Evolutionary conservation across 2,888 invertebrate genomes (phyloP).

Genomic region (Cosmia trapezina): DNA sequence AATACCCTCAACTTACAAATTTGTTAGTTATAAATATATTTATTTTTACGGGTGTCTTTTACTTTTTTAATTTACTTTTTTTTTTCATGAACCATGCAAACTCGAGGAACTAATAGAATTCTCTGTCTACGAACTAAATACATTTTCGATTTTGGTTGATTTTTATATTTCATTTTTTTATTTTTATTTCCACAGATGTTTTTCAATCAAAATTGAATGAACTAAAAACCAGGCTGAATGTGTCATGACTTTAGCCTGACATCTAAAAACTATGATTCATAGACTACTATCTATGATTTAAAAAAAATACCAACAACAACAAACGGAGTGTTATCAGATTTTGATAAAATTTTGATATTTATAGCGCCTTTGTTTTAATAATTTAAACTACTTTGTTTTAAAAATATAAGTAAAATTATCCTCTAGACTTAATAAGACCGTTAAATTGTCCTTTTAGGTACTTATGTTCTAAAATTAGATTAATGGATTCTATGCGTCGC

Average conservation of each 20-base stretch:
- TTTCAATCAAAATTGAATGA: slow-evolving; percentile 31
- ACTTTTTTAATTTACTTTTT: too few species aligned
- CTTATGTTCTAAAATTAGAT: slow-evolving; percentile 63
- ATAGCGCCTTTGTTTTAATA: slow-evolving; percentile 8
- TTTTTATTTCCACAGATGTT: neutral
- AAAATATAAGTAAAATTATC: slow-evolving; percentile 3
- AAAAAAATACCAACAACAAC: slow-evolving; percentile 63
- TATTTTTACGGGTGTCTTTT: neutral
- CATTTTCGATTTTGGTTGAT: neutral
- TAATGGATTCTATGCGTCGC: slow-evolving; percentile 52
- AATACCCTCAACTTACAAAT: slow-evolving; percentile 71
- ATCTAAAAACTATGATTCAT: neutral
- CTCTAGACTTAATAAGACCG: neutral
- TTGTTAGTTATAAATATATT: neutral
- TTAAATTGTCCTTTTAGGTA: neutral
- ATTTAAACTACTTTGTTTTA: neutral
- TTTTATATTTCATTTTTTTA: neutral
- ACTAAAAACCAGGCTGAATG: slow-evolving; percentile 34
- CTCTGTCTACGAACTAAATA: too few species aligned
- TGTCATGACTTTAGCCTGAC: slow-evolving; percentile 4
- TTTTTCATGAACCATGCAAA: too few species aligned
- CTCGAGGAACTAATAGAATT: neutral
- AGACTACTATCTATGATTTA: too few species aligned
- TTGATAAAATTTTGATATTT: slow-evolving; percentile 8
- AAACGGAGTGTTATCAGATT: slow-evolving; percentile 41